Percentiles rank a stretch among this genome's conserved stretches.
These are phyloP conservation scores for Montipora sp. DNA, from an alignment of 64 coral and sea anemone species.

Conservation along the genomic window DNA sequence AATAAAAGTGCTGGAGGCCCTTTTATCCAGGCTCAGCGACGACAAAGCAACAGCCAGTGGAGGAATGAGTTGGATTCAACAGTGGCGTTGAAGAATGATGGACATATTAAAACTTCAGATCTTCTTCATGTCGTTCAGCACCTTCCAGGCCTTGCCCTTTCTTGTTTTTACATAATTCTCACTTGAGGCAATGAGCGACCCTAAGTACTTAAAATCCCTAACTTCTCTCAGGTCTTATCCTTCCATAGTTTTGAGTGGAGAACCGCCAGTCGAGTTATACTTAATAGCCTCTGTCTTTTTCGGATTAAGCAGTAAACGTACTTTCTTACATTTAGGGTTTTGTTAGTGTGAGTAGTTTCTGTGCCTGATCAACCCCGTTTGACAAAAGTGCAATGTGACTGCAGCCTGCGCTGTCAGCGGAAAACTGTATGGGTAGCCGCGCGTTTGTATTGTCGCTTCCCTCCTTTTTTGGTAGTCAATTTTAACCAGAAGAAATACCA, in stretches of 20 bases:
- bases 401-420: too few species aligned
- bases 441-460: too few species aligned
- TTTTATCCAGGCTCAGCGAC: too few species aligned
- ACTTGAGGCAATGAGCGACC: too few species aligned
- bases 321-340: background rate
- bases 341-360: background rate
- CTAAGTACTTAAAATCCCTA: background rate
- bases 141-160: slow-evolving; percentile 15
- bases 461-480: too few species aligned
- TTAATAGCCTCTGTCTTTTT: background rate
- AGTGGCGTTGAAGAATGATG: slow-evolving; percentile 37
- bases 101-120: slow-evolving; percentile 13
- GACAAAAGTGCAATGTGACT: too few species aligned
- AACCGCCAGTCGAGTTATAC: background rate
- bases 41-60: too few species aligned
- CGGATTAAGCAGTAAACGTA: background rate
- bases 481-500: too few species aligned
- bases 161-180: too few species aligned
- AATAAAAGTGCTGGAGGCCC: slow-evolving; percentile 13
- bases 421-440: too few species aligned
- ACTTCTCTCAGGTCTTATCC: background rate
- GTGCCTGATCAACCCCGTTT: too few species aligned
- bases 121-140: slow-evolving; percentile 29
- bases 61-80: slow-evolving; percentile 11
- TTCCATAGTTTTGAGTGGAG: slow-evolving; percentile 17